Evolutionary conservation across 1,140 invertebrate genomes (phyloP).

Genomic region (Chironomus striatipennis): DNA sequence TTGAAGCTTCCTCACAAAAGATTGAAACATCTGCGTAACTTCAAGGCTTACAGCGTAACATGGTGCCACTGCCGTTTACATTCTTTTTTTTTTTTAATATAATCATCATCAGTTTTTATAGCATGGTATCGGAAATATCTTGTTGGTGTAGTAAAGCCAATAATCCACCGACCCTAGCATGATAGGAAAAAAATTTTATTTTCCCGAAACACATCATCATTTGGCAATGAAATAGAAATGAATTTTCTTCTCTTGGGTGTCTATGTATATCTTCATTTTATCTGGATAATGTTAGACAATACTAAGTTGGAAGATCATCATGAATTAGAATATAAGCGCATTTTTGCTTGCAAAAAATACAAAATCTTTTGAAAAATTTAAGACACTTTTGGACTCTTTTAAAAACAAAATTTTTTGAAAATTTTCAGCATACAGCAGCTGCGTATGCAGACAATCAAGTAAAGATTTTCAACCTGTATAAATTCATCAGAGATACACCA

Average conservation of each 20-base stretch:
- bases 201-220: constrained; percentile 6
- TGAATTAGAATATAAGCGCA: too few species aligned
- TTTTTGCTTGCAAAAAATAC: too few species aligned
- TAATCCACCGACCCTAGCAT: background rate
- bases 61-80: too few species aligned
- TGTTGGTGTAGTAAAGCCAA: constrained; percentile 5
- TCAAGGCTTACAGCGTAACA: too few species aligned
- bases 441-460: too few species aligned
- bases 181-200: background rate
- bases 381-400: too few species aligned
- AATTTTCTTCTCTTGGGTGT: background rate
- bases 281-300: too few species aligned
- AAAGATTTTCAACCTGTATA: too few species aligned
- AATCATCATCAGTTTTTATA: constrained; percentile 14
- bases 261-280: background rate
- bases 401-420: too few species aligned
- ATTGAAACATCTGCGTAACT: background rate
- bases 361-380: too few species aligned
- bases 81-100: background rate
- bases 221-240: background rate
- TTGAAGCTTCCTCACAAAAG: background rate
- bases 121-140: constrained; percentile 1
- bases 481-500: background rate
- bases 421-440: too few species aligned
- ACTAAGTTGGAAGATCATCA: too few species aligned